A percentile compares a stretch with the other conserved stretches of the same genome.
phyloP scores from a whole-genome alignment of 2,797 vertebrate genomes.

The Coilia nasus region DNA sequence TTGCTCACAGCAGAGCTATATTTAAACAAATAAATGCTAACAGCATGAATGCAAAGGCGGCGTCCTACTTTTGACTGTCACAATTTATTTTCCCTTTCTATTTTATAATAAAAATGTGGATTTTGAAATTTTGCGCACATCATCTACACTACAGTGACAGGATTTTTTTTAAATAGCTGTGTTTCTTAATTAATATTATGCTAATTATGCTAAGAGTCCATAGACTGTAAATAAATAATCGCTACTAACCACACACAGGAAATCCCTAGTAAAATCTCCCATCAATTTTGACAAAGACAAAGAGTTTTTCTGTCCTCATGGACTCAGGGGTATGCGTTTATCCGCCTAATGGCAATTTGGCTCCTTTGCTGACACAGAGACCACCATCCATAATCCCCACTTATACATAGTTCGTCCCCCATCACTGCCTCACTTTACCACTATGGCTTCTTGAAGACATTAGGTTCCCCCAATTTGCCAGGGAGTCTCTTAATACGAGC shows the following conservation, averaged over 20 bases:
- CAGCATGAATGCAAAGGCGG: slow-evolving; percentile 26
- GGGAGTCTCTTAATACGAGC: not conserved
- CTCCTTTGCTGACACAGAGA: not conserved
- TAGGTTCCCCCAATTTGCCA: not conserved
- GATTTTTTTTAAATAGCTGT: not conserved
- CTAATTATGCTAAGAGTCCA: not conserved
- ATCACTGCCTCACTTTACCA: not conserved
- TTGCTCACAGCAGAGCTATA: slow-evolving; percentile 14
- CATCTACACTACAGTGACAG: not conserved
- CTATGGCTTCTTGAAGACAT: not conserved
- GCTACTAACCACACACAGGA: not conserved
- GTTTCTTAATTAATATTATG: not conserved
- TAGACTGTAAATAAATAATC: not conserved
- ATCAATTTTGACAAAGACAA: not conserved
- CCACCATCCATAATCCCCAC: not conserved
- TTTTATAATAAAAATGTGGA: not conserved
- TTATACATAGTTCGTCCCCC: not conserved
- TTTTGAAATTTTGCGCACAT: not conserved
- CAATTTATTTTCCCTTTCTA: slow-evolving; percentile 16
- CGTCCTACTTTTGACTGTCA: slow-evolving; percentile 26
- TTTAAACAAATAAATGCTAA: slow-evolving; percentile 30
- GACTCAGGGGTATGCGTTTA: not conserved
- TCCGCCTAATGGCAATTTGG: too few species aligned
- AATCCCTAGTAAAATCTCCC: too few species aligned
- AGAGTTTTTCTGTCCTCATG: not conserved